Percentiles rank a stretch among this genome's conserved stretches.
These are phyloP conservation scores for Myathropa florea DNA, from an alignment of 2,888 invertebrate genomes.

Conservation along the genomic window DNA sequence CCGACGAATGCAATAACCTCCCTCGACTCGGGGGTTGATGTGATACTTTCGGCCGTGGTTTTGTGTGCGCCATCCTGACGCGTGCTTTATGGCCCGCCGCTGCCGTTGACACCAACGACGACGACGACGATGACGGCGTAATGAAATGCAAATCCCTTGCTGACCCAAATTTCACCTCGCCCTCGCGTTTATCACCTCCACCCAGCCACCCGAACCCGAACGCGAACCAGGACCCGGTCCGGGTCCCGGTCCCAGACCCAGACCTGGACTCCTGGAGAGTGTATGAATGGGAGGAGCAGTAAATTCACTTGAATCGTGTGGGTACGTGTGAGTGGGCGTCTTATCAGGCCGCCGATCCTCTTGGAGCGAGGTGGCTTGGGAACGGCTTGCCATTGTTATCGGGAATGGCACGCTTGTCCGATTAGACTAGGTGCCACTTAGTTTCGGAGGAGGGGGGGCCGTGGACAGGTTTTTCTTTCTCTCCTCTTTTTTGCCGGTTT, in stretches of 20 bases:
- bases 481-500: slow-evolving; percentile 5
- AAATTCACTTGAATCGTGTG: slow-evolving; percentile 54
- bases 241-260: no score
- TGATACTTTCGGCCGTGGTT: not conserved
- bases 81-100: slow-evolving; percentile 59
- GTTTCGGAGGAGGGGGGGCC: not conserved
- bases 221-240: not conserved
- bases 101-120: not conserved
- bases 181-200: slow-evolving; percentile 59
- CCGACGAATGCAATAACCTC: not conserved
- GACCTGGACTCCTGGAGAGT: not conserved
- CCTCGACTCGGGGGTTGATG: not conserved
- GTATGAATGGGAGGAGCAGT: slow-evolving; percentile 24
- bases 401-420: slow-evolving; percentile 60
- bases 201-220: not conserved
- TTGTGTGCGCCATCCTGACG: not conserved
- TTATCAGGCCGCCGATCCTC: slow-evolving; percentile 40
- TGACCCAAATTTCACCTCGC: slow-evolving; percentile 66
- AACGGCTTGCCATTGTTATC: slow-evolving; percentile 55
- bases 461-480: not conserved
- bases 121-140: slow-evolving; percentile 1
- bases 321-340: not conserved
- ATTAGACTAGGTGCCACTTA: slow-evolving; percentile 54
- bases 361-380: slow-evolving; percentile 5
- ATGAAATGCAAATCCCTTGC: slow-evolving; percentile 64